Percentiles rank a stretch among this genome's conserved stretches.
phyloP scores from a whole-genome alignment of 2,888 invertebrate species.

The Lasioglossum vierecki region DNA sequence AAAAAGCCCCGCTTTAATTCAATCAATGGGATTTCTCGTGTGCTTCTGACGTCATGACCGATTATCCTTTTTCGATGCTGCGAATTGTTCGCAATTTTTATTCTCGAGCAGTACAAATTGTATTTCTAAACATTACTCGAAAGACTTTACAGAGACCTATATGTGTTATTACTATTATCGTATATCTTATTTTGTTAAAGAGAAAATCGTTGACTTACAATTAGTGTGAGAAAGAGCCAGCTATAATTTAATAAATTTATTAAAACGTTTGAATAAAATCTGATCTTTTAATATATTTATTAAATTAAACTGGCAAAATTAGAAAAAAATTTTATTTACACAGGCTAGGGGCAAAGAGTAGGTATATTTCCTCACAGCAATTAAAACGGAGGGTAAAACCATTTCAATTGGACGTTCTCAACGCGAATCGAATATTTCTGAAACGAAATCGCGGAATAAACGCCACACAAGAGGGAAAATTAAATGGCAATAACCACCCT shows the following conservation, averaged over 20 bases:
- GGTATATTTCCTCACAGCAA: background rate
- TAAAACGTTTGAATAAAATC: no score
- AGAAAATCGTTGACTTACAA: no score
- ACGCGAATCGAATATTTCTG: constrained; percentile 2
- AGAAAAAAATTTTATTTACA: background rate
- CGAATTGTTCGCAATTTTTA: background rate
- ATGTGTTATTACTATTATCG: no score
- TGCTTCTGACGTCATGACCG: background rate
- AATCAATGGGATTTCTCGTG: constrained; percentile 4
- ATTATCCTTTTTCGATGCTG: no score
- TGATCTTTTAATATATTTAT: background rate
- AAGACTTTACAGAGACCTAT: background rate
- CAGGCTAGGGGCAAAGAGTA: background rate
- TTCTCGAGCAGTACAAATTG: background rate
- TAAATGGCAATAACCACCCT: constrained; percentile 5
- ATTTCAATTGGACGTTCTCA: background rate
- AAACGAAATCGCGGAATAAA: constrained; percentile 15
- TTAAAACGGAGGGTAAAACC: background rate
- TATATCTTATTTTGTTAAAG: no score
- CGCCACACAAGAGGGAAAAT: background rate
- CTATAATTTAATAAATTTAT: no score
- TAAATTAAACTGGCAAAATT: background rate
- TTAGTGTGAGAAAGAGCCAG: no score
- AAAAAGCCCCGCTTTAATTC: background rate
- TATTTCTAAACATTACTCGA: background rate